A percentile compares a stretch with the other conserved stretches of the same genome.
phyloP scores from a whole-genome alignment of 2,797 vertebrate species.

The Enteromius afrohamiltoni region DNA sequence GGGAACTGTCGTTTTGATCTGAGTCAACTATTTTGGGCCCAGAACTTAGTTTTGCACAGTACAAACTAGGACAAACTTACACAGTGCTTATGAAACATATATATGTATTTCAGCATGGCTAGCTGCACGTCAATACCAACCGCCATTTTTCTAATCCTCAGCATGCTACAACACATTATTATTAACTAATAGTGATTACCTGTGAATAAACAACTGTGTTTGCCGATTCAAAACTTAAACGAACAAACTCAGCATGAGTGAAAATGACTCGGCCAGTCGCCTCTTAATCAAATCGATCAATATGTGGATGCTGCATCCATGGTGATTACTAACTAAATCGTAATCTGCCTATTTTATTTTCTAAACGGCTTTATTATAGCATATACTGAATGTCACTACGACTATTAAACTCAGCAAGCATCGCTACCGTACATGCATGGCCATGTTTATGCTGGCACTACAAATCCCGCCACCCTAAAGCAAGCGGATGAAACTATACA shows the following conservation, averaged over 20 bases:
- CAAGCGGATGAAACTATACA: conserved; percentile 99
- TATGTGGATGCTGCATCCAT: conserved; percentile 77
- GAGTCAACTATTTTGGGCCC: conserved; percentile 18
- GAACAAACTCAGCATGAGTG: conserved; percentile 27
- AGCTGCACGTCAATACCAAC: conserved; percentile 19
- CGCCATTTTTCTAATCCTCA: conserved; percentile 16
- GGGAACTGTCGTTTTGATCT: conserved; percentile 3
- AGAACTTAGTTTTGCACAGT: conserved; percentile 33
- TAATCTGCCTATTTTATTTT: conserved; percentile 68
- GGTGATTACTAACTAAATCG: conserved; percentile 56
- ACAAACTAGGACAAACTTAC: conserved; percentile 41
- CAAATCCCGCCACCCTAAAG: conserved; percentile 87
- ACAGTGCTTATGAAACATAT: conserved; percentile 45
- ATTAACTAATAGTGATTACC: conserved; percentile 20
- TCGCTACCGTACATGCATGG: conserved; percentile 96
- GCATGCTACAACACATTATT: conserved; percentile 30
- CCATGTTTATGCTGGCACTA: conserved; percentile 87
- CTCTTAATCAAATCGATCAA: conserved; percentile 12
- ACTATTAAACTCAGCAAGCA: conserved; percentile 83
- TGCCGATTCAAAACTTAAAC: conserved; percentile 1
- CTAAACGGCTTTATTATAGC: conserved; percentile 61
- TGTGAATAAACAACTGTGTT: conserved; percentile 12
- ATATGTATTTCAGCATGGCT: conserved; percentile 29
- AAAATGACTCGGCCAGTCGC: conserved; percentile 40
- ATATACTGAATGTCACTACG: conserved; percentile 66